Base-by-base conservation (phyloP, 2,888 invertebrate genomes). In the Aphelenchoides bicaudatus region DNA sequence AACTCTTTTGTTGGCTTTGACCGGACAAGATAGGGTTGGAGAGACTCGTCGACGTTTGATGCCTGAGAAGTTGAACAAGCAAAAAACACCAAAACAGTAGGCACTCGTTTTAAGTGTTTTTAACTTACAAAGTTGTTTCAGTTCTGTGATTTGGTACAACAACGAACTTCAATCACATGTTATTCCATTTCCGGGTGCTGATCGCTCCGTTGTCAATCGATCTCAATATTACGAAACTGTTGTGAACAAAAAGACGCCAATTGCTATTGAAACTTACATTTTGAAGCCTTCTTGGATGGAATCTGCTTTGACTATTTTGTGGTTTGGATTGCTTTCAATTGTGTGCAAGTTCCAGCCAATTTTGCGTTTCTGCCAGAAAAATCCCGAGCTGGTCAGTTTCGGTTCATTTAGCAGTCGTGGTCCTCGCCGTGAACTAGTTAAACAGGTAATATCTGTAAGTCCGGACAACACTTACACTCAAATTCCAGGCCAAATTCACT, bases 221-320 rank as follows among this genome's bases (percentile, higher is more conserved):
- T 86, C 90, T 0, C 91, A 92, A 79, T 84, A 88, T 48, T 85
- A 84, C 76, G 84, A 89, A 16, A 86, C 85, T 78, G 86, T 87
- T 39, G 79, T 82, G 0, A 84, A 85, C 0, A 84, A 87, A 54
- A 82, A 85, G 66, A 84, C 90, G 2, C 91, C 92, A 0, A 85
- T 82, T 66, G 65, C 64, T 48, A 63, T 75, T 47, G 67, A 85
- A 30, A 85, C 88, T 0, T 93, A 91, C 79, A 63, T 87, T 13
- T 83, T n/a, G n/a, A n/a, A n/a, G n/a, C n/a, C n/a, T n/a, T n/a
- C n/a, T n/a, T n/a, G n/a, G n/a, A n/a, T n/a, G n/a, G n/a, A n/a
- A n/a, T n/a, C n/a, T n/a, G n/a, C n/a, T n/a, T n/a, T n/a, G n/a
- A n/a, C n/a, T n/a, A n/a, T n/a, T n/a, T n/a, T n/a, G n/a, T n/a